Percentiles rank a stretch among this genome's conserved stretches.
phyloP scores from a whole-genome alignment of 2,888 invertebrate species.

The Parochlus steinenii region DNA sequence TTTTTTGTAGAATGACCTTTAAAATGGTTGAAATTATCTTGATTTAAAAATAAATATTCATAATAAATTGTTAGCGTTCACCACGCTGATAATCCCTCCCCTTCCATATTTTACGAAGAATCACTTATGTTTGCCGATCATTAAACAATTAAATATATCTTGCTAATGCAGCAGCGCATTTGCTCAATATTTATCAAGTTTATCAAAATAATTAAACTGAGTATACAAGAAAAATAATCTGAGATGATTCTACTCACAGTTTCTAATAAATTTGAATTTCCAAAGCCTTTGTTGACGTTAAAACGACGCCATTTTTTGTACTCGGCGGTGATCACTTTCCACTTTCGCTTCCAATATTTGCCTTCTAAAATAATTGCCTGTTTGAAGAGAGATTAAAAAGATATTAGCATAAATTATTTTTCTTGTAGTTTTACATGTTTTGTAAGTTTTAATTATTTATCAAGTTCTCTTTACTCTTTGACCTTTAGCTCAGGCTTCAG shows the following conservation, averaged over 20 bases:
- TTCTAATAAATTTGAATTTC: slow-evolving; percentile 55
- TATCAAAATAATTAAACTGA: not conserved
- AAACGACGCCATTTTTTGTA: slow-evolving; percentile 98
- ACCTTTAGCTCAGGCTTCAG: not conserved
- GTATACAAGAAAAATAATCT: not conserved
- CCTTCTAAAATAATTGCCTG: slow-evolving; percentile 96
- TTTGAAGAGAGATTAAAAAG: slow-evolving; percentile 21
- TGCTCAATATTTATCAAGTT: not conserved
- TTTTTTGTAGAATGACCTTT: no score
- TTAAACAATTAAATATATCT: no score
- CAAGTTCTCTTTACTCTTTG: no score
- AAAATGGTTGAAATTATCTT: no score
- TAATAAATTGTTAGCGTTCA: no score
- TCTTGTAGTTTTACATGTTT: not conserved
- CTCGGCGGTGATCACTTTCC: slow-evolving; percentile 93
- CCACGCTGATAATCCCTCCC: no score
- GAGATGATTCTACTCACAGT: slow-evolving; percentile 38
- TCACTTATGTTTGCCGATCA: no score
- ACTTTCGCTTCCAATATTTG: slow-evolving; percentile 97
- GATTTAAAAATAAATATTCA: no score
- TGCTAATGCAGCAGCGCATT: not conserved
- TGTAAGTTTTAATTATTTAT: no score
- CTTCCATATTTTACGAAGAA: no score
- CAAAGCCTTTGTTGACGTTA: slow-evolving; percentile 67
- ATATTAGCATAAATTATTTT: not conserved